Evolutionary conservation across 2,797 vertebrate species (phyloP).

Genomic region (Leptodactylus fallax): DNA sequence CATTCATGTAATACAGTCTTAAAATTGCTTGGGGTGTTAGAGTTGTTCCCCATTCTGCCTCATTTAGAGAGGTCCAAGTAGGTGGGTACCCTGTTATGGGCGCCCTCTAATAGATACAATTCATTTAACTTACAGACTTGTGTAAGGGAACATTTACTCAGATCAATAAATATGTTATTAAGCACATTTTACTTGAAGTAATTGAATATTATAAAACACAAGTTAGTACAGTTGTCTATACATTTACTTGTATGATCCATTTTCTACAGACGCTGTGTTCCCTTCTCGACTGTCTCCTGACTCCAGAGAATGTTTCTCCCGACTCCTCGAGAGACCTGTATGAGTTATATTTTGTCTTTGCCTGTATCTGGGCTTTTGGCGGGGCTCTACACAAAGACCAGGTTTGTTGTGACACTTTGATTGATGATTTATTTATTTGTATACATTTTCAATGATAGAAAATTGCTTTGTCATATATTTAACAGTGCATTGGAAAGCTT

Average conservation of each 20-base stretch:
- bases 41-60: too few relatives aligned
- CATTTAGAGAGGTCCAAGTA: too few relatives aligned
- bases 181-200: too few relatives aligned
- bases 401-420: constrained; percentile 69
- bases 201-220: too few relatives aligned
- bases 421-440: constrained; percentile 38
- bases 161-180: too few relatives aligned
- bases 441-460: constrained; percentile 11
- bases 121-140: too few relatives aligned
- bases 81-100: too few relatives aligned
- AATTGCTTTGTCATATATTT: constrained; percentile 38
- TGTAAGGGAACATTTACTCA: too few relatives aligned
- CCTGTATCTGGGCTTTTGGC: constrained; percentile 87
- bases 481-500: constrained; percentile 20
- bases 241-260: constrained; percentile 5
- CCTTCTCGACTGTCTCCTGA: constrained; percentile 85
- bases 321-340: constrained; percentile 83
- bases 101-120: too few relatives aligned
- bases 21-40: too few relatives aligned
- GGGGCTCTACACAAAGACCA: constrained; percentile 82
- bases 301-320: constrained; percentile 78
- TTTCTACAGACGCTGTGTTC: constrained; percentile 80
- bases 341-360: constrained; percentile 86
- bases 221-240: not conserved
- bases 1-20: too few relatives aligned